These are phyloP conservation scores for Zoanthus solanderi DNA, from an alignment of 92 coral and sea anemone species.

Conservation along the genomic window DNA sequence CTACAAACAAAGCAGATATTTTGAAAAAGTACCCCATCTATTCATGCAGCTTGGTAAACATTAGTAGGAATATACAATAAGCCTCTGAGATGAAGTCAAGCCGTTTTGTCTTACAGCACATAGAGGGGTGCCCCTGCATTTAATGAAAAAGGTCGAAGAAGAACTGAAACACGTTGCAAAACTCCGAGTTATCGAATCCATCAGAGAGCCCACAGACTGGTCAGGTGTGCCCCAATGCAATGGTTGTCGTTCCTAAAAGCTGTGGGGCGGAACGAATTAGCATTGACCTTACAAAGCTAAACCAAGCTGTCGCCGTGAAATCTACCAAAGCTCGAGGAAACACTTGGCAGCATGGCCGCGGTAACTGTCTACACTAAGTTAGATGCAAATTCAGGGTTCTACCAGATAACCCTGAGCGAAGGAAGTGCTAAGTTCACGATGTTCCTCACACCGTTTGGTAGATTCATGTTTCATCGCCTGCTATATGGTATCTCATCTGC, in stretches of 20 bases:
- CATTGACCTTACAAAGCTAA: constrained; percentile 58
- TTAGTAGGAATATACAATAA: constrained; percentile 54
- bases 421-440: constrained; percentile 21
- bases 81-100: constrained; percentile 44
- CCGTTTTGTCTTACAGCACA: constrained; percentile 62
- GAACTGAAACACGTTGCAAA: constrained; percentile 47
- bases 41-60: constrained; percentile 64
- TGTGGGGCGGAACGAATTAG: constrained; percentile 52
- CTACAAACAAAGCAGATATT: constrained; percentile 39
- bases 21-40: constrained; percentile 55
- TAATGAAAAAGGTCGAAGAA: constrained; percentile 43
- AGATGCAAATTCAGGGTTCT: constrained; percentile 17
- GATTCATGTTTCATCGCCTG: constrained; percentile 60
- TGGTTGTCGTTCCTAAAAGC: constrained; percentile 65
- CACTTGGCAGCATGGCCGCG: constrained; percentile 65
- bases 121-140: constrained; percentile 52
- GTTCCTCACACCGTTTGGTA: constrained; percentile 50
- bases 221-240: constrained; percentile 56
- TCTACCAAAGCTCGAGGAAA: constrained; percentile 67
- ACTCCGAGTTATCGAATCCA: constrained; percentile 55
- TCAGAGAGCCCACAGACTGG: constrained; percentile 52
- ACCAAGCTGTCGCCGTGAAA: constrained; percentile 54
- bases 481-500: constrained; percentile 55
- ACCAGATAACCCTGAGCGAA: too few relatives aligned
- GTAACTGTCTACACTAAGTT: constrained; percentile 16